Evolutionary conservation across 2,888 invertebrate species (phyloP).

Genomic region (Acanthosoma haemorrhoidale): DNA sequence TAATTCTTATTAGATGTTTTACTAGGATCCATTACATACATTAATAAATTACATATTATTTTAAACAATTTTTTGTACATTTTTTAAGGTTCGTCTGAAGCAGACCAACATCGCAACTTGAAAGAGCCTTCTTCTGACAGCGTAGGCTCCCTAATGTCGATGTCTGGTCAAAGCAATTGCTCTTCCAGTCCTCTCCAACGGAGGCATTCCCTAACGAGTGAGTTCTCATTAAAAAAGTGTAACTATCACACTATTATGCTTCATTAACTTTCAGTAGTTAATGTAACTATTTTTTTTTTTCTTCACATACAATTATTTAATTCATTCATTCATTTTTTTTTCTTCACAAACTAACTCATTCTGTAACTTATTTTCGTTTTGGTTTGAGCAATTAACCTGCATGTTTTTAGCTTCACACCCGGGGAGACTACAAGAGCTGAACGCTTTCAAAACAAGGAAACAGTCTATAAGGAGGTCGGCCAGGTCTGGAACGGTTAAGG

Average conservation of each 20-base stretch:
- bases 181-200: conserved; percentile 72
- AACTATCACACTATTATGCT: not conserved
- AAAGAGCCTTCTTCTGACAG: conserved; percentile 62
- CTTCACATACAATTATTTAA: not conserved
- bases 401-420: conserved; percentile 56
- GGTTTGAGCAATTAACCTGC: conserved; percentile 34
- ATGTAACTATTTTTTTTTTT: conserved; percentile 2
- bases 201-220: conserved; percentile 74
- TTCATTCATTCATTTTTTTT: conserved; percentile 11
- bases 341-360: conserved; percentile 13
- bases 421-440: conserved; percentile 59
- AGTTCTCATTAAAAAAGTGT: conserved; percentile 43
- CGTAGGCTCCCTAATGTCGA: conserved; percentile 63
- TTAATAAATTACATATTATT: not conserved
- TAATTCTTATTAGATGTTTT: no score
- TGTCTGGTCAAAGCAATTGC: conserved; percentile 70
- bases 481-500: conserved; percentile 58
- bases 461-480: conserved; percentile 73
- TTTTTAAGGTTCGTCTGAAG: conserved; percentile 64
- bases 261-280: conserved; percentile 21
- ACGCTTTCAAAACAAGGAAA: conserved; percentile 69
- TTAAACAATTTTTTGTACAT: not conserved
- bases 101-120: conserved; percentile 50
- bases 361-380: conserved; percentile 21
- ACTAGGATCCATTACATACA: no score